Evolutionary conservation across 2,113 vertebrate species (phyloP).

Genomic region (Formicarius rufipectus): DNA sequence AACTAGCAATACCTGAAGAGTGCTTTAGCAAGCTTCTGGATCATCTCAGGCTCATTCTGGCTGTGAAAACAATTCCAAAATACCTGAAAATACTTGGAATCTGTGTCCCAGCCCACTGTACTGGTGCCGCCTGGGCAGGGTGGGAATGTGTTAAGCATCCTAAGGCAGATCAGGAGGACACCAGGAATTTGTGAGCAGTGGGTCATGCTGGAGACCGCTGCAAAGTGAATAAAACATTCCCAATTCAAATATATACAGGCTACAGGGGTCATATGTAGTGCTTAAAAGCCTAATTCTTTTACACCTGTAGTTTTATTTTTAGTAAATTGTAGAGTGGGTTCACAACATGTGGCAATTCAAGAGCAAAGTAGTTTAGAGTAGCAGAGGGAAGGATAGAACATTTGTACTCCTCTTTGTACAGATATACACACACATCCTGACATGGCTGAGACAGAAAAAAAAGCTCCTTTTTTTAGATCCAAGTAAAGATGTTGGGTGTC

Average conservation of each 20-base stretch:
- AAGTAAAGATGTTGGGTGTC: not conserved
- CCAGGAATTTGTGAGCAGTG: not conserved
- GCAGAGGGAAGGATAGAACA: not conserved
- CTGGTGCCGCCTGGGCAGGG: not conserved
- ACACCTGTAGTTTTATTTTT: not conserved
- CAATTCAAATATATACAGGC: fast-evolving
- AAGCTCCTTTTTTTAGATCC: not conserved
- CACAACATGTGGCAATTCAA: not conserved
- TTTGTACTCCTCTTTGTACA: not conserved
- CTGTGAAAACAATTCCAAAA: not conserved
- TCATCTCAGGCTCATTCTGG: not conserved
- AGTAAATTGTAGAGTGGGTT: not conserved
- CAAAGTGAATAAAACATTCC: not conserved
- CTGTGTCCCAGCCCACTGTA: not conserved
- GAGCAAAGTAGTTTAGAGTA: not conserved
- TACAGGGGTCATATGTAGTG: not conserved
- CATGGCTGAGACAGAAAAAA: not conserved
- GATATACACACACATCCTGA: not conserved
- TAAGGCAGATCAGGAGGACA: not conserved
- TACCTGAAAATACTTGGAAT: not conserved
- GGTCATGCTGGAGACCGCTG: not conserved
- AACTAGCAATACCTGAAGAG: not conserved
- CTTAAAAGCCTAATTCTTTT: not conserved
- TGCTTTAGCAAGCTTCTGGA: fast-evolving
- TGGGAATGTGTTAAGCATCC: not conserved